A percentile compares a stretch with the other conserved stretches of the same genome.
Conservation (phyloP, 2,113 vertebrate genomes). For the Lepisosteus osseus region DNA sequence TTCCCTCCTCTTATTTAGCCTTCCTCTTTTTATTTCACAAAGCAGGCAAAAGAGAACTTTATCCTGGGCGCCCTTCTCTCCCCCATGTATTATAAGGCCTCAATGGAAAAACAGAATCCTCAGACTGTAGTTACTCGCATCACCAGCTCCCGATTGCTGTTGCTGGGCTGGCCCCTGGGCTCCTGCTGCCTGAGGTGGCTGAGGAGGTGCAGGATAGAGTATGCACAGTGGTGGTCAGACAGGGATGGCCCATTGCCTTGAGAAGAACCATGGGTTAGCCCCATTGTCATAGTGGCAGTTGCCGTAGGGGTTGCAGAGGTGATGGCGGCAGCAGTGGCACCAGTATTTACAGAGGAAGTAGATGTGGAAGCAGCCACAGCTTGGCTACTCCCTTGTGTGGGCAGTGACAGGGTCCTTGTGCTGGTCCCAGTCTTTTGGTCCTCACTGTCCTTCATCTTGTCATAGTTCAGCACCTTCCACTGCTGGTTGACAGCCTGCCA, state of each 20-base stretch:
- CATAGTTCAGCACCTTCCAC: constrained; percentile 98
- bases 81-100: constrained; percentile 59
- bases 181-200: constrained; percentile 92
- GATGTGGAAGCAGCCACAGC: constrained; percentile 61
- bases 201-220: constrained; percentile 94
- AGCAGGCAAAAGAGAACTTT: background rate
- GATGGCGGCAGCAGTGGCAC: constrained; percentile 58
- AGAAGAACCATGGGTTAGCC: constrained; percentile 55
- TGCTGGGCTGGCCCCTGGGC: constrained; percentile 73
- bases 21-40: constrained; percentile 24
- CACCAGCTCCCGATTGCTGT: constrained; percentile 89
- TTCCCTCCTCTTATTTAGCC: background rate
- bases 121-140: constrained; percentile 98
- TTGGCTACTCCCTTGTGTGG: constrained; percentile 65
- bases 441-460: constrained; percentile 88
- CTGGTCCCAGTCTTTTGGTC: constrained; percentile 76
- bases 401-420: constrained; percentile 79
- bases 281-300: constrained; percentile 29
- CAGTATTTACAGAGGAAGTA: constrained; percentile 71
- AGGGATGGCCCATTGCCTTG: constrained; percentile 60
- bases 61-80: background rate
- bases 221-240: constrained; percentile 94
- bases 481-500: constrained; percentile 99
- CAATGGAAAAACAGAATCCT: constrained; percentile 50
- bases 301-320: constrained; percentile 39